Evolutionary conservation across 2,888 invertebrate genomes (phyloP), one percentile per base, ranked within the genome.

Genomic region (Leptopilina drosophilae): DNA sequence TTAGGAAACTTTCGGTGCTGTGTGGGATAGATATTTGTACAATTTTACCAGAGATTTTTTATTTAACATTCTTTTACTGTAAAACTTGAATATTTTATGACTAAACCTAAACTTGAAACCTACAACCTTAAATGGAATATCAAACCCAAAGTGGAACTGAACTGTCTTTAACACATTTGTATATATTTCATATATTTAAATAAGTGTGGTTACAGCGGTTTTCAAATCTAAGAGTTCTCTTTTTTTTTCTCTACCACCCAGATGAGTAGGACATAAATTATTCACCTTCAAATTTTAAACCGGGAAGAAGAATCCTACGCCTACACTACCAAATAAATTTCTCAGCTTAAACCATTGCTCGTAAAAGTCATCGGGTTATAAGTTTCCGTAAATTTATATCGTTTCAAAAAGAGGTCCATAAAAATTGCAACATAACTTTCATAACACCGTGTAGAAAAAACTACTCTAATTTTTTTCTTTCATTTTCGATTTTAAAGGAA

Each of bases 311-410:
- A 66, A 26, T n/a, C n/a, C 15, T 15, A 66, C 66, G 42, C 66
- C 66, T 66, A 66, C 66, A 11, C 66, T 42, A 33, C 14, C 3
- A 53, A 69, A 53, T 20, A 53, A 69, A 69, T 69, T 53, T 0
- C 14, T 7, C 8, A 14, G n/a, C 53, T 26, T 53, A 69, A 69
- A 69, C 7, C 20, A 69, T 26, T 53, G 49, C 26, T 69, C 26
- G 49, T 53, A 69, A 69, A 69, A 33, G 69, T 69, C 69, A 53
- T 69, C 49, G 49, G 20, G 67, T 53, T 49, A 14, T 53, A 69
- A 69, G 33, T 26, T 69, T 69, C 42, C 33, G 33, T 26, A 33
- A 53, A 53, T 69, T 49, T 69, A 69, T 14, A 14, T 5, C 53
- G 14, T 11, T 14, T 53, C 14, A 53, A 33, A 3, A 69, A 69